Evolutionary conservation across 2,113 vertebrate genomes (phyloP).

Genomic region (Hydrochoerus hydrochaeris): DNA sequence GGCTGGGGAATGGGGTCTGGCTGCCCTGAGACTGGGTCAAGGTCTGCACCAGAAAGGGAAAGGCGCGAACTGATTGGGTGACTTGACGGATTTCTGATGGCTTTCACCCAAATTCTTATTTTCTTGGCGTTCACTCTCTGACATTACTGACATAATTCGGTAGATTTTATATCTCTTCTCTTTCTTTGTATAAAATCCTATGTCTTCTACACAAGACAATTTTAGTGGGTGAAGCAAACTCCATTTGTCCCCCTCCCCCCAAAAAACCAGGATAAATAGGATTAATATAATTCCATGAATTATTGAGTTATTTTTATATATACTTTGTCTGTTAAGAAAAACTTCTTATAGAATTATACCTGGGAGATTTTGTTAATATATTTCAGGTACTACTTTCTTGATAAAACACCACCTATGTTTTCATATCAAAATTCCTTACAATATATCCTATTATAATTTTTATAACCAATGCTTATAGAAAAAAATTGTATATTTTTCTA

Average conservation of each 20-base stretch:
- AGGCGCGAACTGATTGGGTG: background rate
- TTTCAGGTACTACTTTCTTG: background rate
- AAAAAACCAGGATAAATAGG: background rate
- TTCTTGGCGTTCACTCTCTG: constrained; percentile 24
- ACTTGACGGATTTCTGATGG: background rate
- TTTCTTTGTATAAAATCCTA: background rate
- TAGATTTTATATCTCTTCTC: background rate
- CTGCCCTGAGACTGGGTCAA: too few relatives aligned
- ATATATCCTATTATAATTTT: background rate
- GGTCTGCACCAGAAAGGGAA: background rate
- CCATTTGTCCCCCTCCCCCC: background rate
- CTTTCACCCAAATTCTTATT: background rate
- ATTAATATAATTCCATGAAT: background rate
- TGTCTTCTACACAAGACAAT: background rate
- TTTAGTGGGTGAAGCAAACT: background rate
- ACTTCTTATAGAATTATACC: background rate
- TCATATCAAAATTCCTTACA: constrained; percentile 32
- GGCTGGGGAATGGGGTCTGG: background rate
- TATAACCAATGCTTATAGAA: background rate
- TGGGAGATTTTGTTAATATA: background rate
- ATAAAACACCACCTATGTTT: background rate
- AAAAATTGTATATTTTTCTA: background rate
- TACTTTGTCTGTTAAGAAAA: constrained; percentile 27
- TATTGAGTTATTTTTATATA: background rate
- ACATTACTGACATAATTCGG: background rate